Percentiles rank a stretch among this genome's conserved stretches.
phyloP scores from a whole-genome alignment of 1,140 invertebrate genomes.

The Caenorhabditis remanei region DNA sequence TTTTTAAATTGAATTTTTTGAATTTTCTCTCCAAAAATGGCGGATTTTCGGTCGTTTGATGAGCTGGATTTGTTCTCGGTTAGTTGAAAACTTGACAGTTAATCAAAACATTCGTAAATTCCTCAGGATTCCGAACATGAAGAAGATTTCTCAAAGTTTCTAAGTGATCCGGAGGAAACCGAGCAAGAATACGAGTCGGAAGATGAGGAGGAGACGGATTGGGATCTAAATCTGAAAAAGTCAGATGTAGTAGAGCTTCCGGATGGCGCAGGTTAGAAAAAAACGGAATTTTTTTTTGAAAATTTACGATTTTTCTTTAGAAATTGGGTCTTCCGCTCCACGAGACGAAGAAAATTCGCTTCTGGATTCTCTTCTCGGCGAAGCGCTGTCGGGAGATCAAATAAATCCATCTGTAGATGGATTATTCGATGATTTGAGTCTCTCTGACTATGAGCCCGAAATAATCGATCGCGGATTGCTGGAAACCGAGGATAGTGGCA shows the following conservation, averaged over 20 bases:
- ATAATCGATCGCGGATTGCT: background rate
- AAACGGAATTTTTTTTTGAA: background rate
- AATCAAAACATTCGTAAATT: background rate
- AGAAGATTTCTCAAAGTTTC: background rate
- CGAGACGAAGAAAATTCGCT: background rate
- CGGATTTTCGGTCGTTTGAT: background rate
- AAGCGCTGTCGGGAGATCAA: conserved; percentile 17
- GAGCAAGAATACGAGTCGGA: background rate
- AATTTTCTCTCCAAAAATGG: background rate
- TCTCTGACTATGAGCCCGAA: background rate
- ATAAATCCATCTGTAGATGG: background rate
- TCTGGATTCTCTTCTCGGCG: conserved; percentile 8
- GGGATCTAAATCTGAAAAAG: background rate
- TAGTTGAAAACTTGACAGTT: background rate
- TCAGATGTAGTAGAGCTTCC: background rate
- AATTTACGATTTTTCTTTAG: background rate
- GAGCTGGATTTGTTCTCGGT: conserved; percentile 1
- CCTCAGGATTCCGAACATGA: conserved; percentile 1
- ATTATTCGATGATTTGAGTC: background rate
- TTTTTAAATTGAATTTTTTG: background rate
- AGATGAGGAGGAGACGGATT: background rate
- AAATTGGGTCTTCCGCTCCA: background rate
- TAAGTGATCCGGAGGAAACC: background rate
- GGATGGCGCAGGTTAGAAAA: background rate
- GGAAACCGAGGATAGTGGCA: conserved; percentile 12